These are phyloP conservation scores for Miltochrista miniata DNA, from an alignment of 2,888 invertebrate species.

Conservation along the genomic window DNA sequence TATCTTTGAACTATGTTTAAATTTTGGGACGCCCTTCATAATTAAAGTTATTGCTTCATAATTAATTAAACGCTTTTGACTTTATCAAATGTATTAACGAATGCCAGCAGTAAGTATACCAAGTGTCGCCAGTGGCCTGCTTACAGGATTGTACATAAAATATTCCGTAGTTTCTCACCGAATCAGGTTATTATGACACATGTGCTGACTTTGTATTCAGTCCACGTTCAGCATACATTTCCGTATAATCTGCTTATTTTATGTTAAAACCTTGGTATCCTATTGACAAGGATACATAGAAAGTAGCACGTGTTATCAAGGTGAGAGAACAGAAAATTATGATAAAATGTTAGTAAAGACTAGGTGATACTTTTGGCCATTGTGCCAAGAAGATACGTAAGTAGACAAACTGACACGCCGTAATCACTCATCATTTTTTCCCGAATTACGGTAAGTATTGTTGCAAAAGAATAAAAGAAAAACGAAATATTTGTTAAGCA, in stretches of 20 bases:
- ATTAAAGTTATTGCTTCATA: no score
- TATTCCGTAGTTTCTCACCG: conserved; percentile 6
- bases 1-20: no score
- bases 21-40: no score
- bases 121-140: background rate
- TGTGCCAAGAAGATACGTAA: no score
- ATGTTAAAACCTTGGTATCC: conserved; percentile 39
- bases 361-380: background rate
- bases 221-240: conserved; percentile 20
- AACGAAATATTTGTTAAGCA: no score
- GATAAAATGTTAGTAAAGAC: background rate
- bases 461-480: no score
- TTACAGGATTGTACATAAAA: background rate
- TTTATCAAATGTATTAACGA: background rate
- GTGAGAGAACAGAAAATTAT: conserved; percentile 22
- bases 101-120: background rate
- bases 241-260: conserved; percentile 27
- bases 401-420: no score
- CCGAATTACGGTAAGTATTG: no score
- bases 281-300: conserved; percentile 40
- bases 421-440: no score
- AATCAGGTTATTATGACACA: conserved; percentile 35
- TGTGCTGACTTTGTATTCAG: conserved; percentile 13
- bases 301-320: conserved; percentile 49
- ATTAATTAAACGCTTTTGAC: no score